These are phyloP conservation scores for Tridacna crocea DNA, from an alignment of 2,888 invertebrate genomes.

Conservation along the genomic window DNA sequence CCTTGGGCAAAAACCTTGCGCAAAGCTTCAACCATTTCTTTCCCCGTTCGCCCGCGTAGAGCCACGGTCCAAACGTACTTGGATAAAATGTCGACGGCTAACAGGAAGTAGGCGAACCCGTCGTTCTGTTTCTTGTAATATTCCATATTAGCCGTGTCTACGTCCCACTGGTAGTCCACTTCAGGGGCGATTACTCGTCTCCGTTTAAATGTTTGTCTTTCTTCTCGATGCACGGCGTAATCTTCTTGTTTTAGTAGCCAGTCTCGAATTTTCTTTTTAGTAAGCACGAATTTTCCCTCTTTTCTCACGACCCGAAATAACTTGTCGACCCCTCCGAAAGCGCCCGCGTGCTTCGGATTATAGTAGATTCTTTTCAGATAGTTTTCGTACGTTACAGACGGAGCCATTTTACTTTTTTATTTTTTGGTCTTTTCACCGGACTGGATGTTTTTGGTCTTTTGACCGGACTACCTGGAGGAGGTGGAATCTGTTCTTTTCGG, in stretches of 20 bases:
- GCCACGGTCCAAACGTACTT: conserved; percentile 45
- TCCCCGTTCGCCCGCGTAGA: conserved; percentile 37
- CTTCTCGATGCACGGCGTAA: conserved; percentile 52
- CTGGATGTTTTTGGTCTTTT: conserved; percentile 4
- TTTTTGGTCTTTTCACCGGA: conserved; percentile 5
- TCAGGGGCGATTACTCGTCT: conserved; percentile 41
- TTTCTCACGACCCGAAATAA: conserved; percentile 52
- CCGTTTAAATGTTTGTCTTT: conserved; percentile 41
- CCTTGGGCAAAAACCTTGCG: conserved; percentile 38
- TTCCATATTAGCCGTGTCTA: conserved; percentile 51
- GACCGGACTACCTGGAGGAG: conserved; percentile 38
- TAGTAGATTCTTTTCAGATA: conserved; percentile 54
- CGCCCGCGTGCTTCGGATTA: conserved; percentile 46
- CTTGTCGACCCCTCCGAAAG: conserved; percentile 55
- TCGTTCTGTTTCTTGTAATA: conserved; percentile 46
- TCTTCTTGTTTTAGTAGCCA: conserved; percentile 60
- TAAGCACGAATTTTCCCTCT: conserved; percentile 53
- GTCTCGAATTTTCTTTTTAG: conserved; percentile 34
- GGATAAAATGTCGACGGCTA: conserved; percentile 47
- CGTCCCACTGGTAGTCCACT: conserved; percentile 60
- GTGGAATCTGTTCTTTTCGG: conserved; percentile 12
- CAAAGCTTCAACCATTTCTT: conserved; percentile 47
- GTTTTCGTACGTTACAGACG: conserved; percentile 37
- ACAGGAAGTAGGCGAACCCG: conserved; percentile 43
- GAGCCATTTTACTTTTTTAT: conserved; percentile 46